Conservation (phyloP, 2,797 vertebrate species). For the Ibycter americanus region DNA sequence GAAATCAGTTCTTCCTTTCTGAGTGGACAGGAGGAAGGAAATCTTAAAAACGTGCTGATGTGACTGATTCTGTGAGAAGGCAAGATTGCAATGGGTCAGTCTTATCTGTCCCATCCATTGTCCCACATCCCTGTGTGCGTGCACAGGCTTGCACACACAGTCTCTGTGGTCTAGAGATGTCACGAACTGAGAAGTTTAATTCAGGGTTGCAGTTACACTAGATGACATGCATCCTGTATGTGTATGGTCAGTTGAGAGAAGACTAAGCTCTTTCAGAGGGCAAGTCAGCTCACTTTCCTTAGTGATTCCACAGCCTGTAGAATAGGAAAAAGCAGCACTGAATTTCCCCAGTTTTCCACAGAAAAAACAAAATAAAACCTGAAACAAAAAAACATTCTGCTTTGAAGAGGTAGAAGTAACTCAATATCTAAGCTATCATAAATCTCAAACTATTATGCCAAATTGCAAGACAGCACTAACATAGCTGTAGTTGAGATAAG, state of each 20-base stretch:
- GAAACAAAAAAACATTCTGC: neutral
- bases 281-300: neutral
- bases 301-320: neutral
- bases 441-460: neutral
- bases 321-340: neutral
- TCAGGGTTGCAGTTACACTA: neutral
- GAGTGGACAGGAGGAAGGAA: neutral
- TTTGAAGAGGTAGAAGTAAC: neutral
- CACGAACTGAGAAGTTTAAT: neutral
- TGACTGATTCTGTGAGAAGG: neutral
- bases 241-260: neutral
- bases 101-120: neutral
- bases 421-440: neutral
- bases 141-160: fast-evolving
- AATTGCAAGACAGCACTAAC: neutral
- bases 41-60: neutral
- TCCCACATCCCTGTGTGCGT: neutral
- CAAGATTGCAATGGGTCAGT: neutral
- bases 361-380: neutral
- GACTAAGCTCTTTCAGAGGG: neutral
- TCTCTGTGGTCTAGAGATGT: neutral
- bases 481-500: neutral
- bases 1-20: neutral
- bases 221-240: neutral
- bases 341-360: neutral